Evolutionary conservation across 2,797 vertebrate species (phyloP).

Genomic region (Sternarchorhynchus goeldii): DNA sequence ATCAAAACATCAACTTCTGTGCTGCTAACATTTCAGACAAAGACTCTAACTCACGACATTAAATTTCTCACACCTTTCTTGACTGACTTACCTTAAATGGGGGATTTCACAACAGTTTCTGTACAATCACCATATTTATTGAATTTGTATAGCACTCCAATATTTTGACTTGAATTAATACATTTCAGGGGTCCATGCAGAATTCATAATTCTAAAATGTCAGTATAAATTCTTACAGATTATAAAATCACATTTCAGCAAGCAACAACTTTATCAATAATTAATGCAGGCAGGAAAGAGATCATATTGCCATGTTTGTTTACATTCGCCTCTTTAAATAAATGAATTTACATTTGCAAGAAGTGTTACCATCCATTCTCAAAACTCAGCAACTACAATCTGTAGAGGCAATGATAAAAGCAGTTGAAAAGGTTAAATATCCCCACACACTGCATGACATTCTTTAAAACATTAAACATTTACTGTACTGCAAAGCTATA

Average conservation of each 20-base stretch:
- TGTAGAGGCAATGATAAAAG: conserved; percentile 68
- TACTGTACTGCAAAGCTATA: neutral
- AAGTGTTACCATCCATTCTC: conserved; percentile 59
- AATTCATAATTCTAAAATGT: neutral
- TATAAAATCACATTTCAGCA: conserved; percentile 37
- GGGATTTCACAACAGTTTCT: neutral
- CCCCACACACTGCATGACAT: neutral
- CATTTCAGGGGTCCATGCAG: conserved; percentile 5
- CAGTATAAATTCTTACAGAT: conserved; percentile 34
- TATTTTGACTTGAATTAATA: neutral
- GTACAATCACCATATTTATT: neutral
- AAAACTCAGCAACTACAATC: conserved; percentile 67
- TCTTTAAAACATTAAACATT: neutral
- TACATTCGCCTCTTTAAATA: neutral
- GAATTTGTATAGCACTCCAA: neutral
- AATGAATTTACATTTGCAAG: conserved; percentile 2
- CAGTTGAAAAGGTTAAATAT: conserved; percentile 2
- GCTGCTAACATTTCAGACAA: neutral
- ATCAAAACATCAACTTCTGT: neutral
- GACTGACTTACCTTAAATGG: conserved; percentile 1
- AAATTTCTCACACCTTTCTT: too few species aligned
- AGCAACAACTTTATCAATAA: conserved; percentile 9
- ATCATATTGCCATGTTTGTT: conserved; percentile 28
- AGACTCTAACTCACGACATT: too few species aligned
- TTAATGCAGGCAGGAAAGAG: conserved; percentile 14